Percentiles rank a stretch among this genome's conserved stretches.
Evolutionary conservation across 2,888 invertebrate genomes (phyloP).

Genomic region (Ceratothoa steindachneri): DNA sequence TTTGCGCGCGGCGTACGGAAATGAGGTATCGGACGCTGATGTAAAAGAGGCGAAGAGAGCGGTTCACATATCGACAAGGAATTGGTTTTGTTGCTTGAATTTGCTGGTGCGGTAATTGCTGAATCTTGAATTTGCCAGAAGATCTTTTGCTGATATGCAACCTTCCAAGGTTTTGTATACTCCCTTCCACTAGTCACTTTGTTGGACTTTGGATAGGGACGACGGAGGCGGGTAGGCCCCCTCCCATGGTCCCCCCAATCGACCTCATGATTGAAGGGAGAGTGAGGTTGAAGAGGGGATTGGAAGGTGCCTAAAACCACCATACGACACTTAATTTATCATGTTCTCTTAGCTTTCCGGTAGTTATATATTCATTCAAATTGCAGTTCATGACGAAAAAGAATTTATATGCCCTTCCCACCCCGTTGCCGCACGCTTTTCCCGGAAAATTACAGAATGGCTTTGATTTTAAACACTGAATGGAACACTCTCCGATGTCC

Average conservation of each 20-base stretch:
- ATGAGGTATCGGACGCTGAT: not conserved
- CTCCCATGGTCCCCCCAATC: not conserved
- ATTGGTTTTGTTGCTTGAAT: not conserved
- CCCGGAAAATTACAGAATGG: too few species aligned
- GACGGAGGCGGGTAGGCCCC: not conserved
- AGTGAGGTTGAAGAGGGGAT: not conserved
- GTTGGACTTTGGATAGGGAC: not conserved
- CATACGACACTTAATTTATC: not conserved
- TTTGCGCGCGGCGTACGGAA: not conserved
- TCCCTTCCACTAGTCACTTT: not conserved
- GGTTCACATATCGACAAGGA: not conserved
- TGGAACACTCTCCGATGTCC: too few species aligned
- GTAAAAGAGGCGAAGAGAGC: not conserved
- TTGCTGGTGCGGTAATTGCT: not conserved
- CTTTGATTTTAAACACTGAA: too few species aligned
- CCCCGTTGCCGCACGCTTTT: not conserved
- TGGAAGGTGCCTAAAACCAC: not conserved
- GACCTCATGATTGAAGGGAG: not conserved
- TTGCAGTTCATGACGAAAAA: too few species aligned
- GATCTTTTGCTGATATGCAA: not conserved
- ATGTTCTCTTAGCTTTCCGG: not conserved
- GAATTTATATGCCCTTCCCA: not conserved
- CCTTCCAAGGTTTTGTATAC: not conserved
- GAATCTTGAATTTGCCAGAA: not conserved
- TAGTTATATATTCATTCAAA: not conserved